phyloP scores from a whole-genome alignment of 2,797 vertebrate genomes.

The Tolypeutes matacus region DNA sequence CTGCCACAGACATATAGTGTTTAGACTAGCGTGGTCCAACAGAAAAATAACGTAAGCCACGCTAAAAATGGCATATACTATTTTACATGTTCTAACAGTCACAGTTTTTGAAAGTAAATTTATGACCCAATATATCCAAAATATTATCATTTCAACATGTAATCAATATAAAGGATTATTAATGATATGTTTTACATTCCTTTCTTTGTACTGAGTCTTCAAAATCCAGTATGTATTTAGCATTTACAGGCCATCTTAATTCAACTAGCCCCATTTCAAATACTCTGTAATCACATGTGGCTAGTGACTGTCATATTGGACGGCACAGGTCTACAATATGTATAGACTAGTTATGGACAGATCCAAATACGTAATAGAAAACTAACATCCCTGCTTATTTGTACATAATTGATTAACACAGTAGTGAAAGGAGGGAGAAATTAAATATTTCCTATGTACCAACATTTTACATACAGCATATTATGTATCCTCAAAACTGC shows the following conservation, averaged over 20 bases:
- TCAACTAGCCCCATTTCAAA: not conserved
- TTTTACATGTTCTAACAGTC: not conserved
- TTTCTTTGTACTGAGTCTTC: constrained; percentile 2
- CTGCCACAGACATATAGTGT: not conserved
- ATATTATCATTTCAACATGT: not conserved
- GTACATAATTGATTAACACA: constrained; percentile 9
- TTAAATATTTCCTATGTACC: not conserved
- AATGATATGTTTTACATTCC: not conserved
- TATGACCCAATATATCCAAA: not conserved
- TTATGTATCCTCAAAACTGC: not conserved
- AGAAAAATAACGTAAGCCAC: not conserved
- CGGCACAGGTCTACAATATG: not conserved
- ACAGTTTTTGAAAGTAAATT: not conserved
- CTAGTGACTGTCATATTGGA: not conserved
- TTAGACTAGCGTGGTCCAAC: not conserved
- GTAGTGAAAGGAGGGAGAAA: not conserved
- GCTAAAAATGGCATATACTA: not conserved
- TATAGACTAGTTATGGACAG: not conserved
- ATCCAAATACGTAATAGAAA: not conserved
- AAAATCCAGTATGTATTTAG: not conserved
- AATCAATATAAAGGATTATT: not conserved
- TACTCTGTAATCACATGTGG: not conserved
- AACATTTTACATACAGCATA: not conserved
- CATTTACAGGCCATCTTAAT: not conserved
- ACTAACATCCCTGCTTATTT: not conserved